phyloP scores from a whole-genome alignment of 53 echinoderm and acorn worm genomes.

The Echinometra lucunter region DNA sequence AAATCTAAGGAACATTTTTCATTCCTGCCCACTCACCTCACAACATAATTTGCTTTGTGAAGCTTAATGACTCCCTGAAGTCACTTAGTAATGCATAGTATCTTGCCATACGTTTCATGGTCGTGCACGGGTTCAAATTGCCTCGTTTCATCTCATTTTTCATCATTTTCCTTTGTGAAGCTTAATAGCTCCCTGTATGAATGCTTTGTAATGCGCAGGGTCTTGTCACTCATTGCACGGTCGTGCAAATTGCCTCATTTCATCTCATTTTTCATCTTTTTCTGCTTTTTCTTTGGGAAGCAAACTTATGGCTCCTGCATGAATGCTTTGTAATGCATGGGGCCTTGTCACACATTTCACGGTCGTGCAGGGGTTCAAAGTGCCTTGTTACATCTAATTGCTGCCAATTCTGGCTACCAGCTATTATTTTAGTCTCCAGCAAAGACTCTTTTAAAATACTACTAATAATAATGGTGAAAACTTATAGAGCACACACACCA shows the following conservation, averaged over 20 bases:
- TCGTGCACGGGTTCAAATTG: neutral
- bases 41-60: neutral
- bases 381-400: neutral
- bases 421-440: neutral
- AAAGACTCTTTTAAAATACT: neutral
- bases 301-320: too few relatives aligned
- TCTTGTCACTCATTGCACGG: too few relatives aligned
- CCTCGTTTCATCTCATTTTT: neutral
- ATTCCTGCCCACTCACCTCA: too few relatives aligned
- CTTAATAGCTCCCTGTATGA: too few relatives aligned
- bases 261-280: too few relatives aligned
- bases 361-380: neutral
- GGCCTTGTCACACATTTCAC: neutral
- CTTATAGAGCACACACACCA: too few relatives aligned
- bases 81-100: too few relatives aligned
- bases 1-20: neutral
- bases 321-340: neutral
- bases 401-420: neutral
- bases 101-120: neutral
- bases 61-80: neutral
- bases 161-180: too few relatives aligned
- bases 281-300: too few relatives aligned
- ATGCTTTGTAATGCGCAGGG: too few relatives aligned
- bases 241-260: too few relatives aligned
- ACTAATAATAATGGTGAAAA: too few relatives aligned